Base-by-base conservation (phyloP, 2,113 vertebrate species). In the Pseudopipra pipra region DNA sequence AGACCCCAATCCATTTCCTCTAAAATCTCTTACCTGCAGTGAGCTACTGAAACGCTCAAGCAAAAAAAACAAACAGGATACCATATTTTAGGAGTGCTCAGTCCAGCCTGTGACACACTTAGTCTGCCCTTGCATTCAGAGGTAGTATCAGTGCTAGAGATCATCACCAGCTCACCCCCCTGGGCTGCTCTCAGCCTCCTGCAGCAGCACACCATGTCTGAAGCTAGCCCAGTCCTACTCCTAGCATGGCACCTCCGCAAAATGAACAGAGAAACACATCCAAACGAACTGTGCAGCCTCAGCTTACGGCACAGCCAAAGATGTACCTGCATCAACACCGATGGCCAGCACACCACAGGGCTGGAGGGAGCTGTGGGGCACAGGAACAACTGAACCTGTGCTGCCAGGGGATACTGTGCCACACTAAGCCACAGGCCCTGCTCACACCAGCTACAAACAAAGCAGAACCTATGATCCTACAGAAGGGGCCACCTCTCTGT, bases 381-480 rank as follows among this genome's bases (percentile, higher is more conserved):
- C 0, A 0, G 58, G 31, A 90, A 86, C 31, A 59, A 43, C 5
- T 21, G 10, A 78, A 44, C 13, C 65, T 27, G 14, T 0, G 5
- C 55, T 39, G 20, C 12, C 14, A 3, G 5, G 30, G 0, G 7
- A 47, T 3, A 85, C 41, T 1, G 0, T 1, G 5, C 27, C 59
- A 39, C 1, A 24, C 24, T 63, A 47, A 78, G 12, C 30, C 23
- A 55, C 24, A 37, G 12, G 8, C 18, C 12, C 30, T 37, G 9
- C 1, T 49, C 41, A 16, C 27, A 66, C 4, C 17, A 52, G 14
- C 18, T 8, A 5, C n/a, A 59, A 76, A 6, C 41, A 56, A 46
- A 87, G 37, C 6, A 33, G 21, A 82, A 11, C 0, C 0, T 3
- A 24, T 0, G 1, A 63, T 14, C 49, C 66, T 10, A 54, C 4